Percentiles rank a stretch among this genome's conserved stretches.
phyloP scores from a whole-genome alignment of 1,140 invertebrate species.

The Caenorhabditis elegans region WBcel235 BX284602.5:9491001-9491500 shows the following conservation, averaged over 20 bases:
- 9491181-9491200: neutral
- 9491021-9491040: neutral
- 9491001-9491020: constrained; percentile 4
- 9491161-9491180: neutral
- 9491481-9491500: no score
- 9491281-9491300: no score
- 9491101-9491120: neutral
- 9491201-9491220: neutral
- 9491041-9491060: neutral
- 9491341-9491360: no score
- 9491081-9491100: constrained; percentile 26
- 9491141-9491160: neutral
- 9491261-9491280: neutral
- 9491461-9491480: no score
- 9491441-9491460: no score
- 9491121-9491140: neutral
- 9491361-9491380: no score
- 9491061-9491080: neutral
- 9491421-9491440: neutral
- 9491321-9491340: no score
- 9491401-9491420: neutral
- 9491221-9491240: neutral
- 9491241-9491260: neutral
- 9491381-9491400: neutral
- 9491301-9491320: no score